A percentile compares a stretch with the other conserved stretches of the same genome.
Evolutionary conservation across 2,888 invertebrate species (phyloP).

Genomic region (Protula sp.): DNA sequence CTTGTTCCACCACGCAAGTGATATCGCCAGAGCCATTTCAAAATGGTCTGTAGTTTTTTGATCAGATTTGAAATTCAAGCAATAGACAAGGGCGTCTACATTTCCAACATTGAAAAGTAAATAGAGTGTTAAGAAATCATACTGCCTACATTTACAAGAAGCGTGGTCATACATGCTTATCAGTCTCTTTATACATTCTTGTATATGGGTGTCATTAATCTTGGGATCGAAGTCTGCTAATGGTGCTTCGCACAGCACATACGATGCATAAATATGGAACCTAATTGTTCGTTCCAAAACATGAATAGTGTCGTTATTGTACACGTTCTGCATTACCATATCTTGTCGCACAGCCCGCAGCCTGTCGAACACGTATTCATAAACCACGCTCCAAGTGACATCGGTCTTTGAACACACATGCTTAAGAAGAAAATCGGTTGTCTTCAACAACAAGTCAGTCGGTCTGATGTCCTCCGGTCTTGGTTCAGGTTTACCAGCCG

Average conservation of each 20-base stretch:
- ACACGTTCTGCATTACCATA: constrained; percentile 68
- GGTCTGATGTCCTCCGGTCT: neutral
- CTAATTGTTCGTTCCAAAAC: constrained; percentile 71
- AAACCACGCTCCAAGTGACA: constrained; percentile 59
- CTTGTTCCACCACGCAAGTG: neutral
- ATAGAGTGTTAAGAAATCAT: neutral
- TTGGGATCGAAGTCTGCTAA: neutral
- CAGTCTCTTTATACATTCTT: neutral
- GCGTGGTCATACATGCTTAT: neutral
- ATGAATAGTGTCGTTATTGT: constrained; percentile 57
- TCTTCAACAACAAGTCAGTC: neutral
- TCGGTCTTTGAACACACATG: constrained; percentile 28
- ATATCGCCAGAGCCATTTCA: neutral
- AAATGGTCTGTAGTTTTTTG: too few relatives aligned
- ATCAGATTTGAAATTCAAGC: neutral
- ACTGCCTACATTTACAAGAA: neutral
- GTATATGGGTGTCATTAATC: neutral
- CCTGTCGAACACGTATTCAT: constrained; percentile 73
- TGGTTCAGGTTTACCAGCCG: neutral
- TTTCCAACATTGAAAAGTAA: neutral
- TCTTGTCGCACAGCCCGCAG: constrained; percentile 73
- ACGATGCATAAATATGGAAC: constrained; percentile 65
- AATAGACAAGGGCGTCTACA: neutral
- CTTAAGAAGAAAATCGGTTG: neutral
- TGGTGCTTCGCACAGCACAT: neutral